Evolutionary conservation across 1,140 invertebrate genomes (phyloP), one percentile per base, ranked within the genome.

Genomic region (Episyrphus balteatus): DNA sequence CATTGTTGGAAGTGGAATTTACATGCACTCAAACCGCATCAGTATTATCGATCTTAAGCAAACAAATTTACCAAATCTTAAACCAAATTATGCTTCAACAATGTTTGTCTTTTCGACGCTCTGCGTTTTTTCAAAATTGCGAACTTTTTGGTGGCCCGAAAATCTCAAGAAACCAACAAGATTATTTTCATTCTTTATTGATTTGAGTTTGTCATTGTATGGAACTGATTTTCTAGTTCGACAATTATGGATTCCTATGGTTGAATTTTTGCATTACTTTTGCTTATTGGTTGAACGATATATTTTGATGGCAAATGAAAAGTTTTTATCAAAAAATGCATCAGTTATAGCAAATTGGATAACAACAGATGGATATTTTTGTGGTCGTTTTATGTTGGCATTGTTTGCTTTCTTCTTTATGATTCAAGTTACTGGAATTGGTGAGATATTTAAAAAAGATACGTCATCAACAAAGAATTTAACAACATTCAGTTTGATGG

Each of bases 191-290:
- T 52, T 50, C 26, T 19, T 54, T 6, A 11, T 54, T 15, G 44
- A 54, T 42, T 33, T 52, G 31, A 14, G 46, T 1, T 3, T 54
- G 9, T 50, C 48, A 10, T 12, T 54, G 7, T 52, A 46, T 40
- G 32, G 48, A 34, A 46, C 48, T 11, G 51, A 54, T 38, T 38
- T 54, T 19, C 6, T 52, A 13, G 2, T 54, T 5, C 14, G 51
- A n/a, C 50, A 50, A 30, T 19, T 54, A 7, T 54, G 53, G 53
- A 17, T 54, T 10, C 48, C 46, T 3, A 36, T 49, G 21, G 36
- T 52, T n/a, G 42, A 38, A 10, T 11, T 52, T 17, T 46, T 54
- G 17, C 46, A 50, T 43, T 21, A 47, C 32, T 12, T 50, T n/a
- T 54, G 53, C 40, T 42, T 42, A 5, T 43, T n/a, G 10, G 34